phyloP scores from a whole-genome alignment of 2,797 vertebrate genomes.

The Uromys caudimaculatus region DNA sequence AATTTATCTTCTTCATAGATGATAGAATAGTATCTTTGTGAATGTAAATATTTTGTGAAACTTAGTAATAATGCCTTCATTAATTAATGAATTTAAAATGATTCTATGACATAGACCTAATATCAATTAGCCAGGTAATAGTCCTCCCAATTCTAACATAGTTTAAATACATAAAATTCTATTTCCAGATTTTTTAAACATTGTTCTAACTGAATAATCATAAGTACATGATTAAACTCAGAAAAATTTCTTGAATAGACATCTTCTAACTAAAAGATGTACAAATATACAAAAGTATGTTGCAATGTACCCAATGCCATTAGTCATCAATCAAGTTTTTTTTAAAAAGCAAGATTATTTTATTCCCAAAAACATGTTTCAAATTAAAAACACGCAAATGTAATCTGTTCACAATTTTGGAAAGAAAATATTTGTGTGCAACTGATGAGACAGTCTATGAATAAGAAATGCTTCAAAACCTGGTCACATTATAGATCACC shows the following conservation, averaged over 20 bases:
- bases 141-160: not conserved
- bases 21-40: not conserved
- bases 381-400: not conserved
- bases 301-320: not conserved
- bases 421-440: not conserved
- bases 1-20: not conserved
- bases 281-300: not conserved
- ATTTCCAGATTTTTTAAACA: slow-evolving; percentile 19
- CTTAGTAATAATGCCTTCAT: not conserved
- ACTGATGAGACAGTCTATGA: not conserved
- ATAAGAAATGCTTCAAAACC: not conserved
- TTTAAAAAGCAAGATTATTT: not conserved
- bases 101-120: not conserved
- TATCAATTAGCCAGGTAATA: slow-evolving; percentile 6
- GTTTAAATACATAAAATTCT: not conserved
- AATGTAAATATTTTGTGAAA: slow-evolving; percentile 11
- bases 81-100: not conserved
- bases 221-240: not conserved
- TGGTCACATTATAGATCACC: not conserved
- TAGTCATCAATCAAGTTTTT: not conserved
- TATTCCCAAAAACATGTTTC: not conserved
- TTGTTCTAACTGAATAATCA: not conserved
- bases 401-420: not conserved
- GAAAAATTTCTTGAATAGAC: not conserved
- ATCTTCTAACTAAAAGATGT: not conserved